Base-by-base conservation (phyloP, 2,888 invertebrate species). In the Dryobota labecula region DNA sequence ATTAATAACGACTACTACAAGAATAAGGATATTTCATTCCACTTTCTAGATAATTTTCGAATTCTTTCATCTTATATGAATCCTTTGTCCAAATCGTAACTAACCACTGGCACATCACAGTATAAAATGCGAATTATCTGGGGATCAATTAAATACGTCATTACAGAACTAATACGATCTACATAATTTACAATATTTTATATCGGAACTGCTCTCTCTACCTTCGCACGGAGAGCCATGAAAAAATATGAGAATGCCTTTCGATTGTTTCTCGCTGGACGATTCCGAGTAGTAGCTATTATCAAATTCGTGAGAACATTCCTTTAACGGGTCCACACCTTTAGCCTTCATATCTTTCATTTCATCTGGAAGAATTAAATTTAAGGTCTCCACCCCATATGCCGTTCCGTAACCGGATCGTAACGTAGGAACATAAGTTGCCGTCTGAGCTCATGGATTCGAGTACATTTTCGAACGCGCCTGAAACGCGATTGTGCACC, bases 181-280 rank as follows among this genome's bases (percentile, higher is more conserved):
- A 67, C 51, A 33, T 20, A 27, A 7, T 30, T 27, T 58, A 54
- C 57, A 43, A 36, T 51, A 27, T 45, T 8, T 0, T 11, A 45
- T 57, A 61, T 41, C 13, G 5, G 20, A 57, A 60, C 2, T 27
- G 2, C 4, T 41, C 13, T 24, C 6, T 33, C 45, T 84, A 95
- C 96, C 96, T 93, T 95, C 94, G 86, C 91, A 90, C 2, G 95
- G 95, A 38, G 94, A 93, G 33, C 95, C 96, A 74, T 95, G 94
- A 58, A 94, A 88, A 75, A 96, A 92, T 70, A 95, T 87, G 3
- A 96, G 84, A 30, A 95, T 79, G n/a, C 95, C 95, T 86, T 93
- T 95, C 4, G 85, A 76, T 74, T 84, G 82, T 81, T 88, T 91
- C n/a, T 92, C 90, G 27, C 66, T 79, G 2, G 63, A 76, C 11